Percentiles rank a stretch among this genome's conserved stretches.
Evolutionary conservation across 2,888 invertebrate species (phyloP).

Genomic region (Tuta absoluta): DNA sequence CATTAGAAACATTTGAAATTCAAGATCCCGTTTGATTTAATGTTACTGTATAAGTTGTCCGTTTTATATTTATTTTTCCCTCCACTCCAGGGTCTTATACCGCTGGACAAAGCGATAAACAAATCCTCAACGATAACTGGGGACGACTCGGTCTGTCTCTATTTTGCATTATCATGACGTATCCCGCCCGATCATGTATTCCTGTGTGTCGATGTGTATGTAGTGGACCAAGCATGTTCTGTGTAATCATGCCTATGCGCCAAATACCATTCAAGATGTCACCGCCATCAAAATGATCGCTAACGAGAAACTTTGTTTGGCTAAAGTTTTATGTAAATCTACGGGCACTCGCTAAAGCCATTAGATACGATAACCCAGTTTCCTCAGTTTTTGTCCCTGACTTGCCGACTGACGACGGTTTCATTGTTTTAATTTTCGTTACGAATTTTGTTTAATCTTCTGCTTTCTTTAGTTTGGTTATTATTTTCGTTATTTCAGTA

Average conservation of each 20-base stretch:
- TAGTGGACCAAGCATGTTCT: slow-evolving; percentile 72
- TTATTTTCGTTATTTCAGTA: slow-evolving; percentile 73
- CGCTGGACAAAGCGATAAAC: slow-evolving; percentile 79
- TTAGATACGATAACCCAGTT: slow-evolving; percentile 27
- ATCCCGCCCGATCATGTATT: slow-evolving; percentile 56
- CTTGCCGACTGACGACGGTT: slow-evolving; percentile 26
- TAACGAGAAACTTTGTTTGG: slow-evolving; percentile 31
- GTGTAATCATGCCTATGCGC: slow-evolving; percentile 53
- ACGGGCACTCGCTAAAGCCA: slow-evolving; percentile 26
- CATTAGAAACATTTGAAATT: slow-evolving; percentile 60
- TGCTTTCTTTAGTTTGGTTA: slow-evolving; percentile 53
- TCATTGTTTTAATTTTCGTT: slow-evolving; percentile 34
- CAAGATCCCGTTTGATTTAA: slow-evolving; percentile 58
- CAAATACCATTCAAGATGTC: slow-evolving; percentile 22
- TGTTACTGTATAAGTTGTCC: slow-evolving; percentile 58
- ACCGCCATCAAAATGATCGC: slow-evolving; percentile 28
- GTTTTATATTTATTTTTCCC: slow-evolving; percentile 66
- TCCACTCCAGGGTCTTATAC: slow-evolving; percentile 76
- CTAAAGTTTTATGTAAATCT: slow-evolving; percentile 30
- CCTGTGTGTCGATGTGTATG: slow-evolving; percentile 66
- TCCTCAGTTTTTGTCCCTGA: slow-evolving; percentile 32
- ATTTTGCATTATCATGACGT: slow-evolving; percentile 62
- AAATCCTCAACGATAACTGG: slow-evolving; percentile 75
- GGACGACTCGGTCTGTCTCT: slow-evolving; percentile 78
- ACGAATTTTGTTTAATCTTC: slow-evolving; percentile 43